Conservation (phyloP, 2,888 invertebrate species). For the Pheosia gnoma region DNA sequence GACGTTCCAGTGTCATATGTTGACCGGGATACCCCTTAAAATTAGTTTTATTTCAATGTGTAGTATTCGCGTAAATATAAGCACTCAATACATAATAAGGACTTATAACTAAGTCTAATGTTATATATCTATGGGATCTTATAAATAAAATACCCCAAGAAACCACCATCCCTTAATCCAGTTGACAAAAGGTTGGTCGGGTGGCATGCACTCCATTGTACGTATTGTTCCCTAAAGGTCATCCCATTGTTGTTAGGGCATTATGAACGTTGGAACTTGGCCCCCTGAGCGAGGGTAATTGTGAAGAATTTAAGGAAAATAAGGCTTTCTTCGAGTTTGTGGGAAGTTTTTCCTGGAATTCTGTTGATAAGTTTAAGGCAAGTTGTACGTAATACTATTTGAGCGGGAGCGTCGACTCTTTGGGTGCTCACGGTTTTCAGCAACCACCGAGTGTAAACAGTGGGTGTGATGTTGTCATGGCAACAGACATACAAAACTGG, state of each 20-base stretch:
- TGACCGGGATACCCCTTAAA: no score
- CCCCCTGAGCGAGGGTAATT: slow-evolving; percentile 23
- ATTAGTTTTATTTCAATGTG: no score
- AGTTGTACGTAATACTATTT: background rate
- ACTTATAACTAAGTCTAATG: no score
- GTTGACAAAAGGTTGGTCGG: slow-evolving; percentile 26
- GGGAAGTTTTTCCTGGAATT: background rate
- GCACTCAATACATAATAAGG: no score
- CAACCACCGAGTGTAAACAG: no score
- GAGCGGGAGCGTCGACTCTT: no score
- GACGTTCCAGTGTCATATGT: no score
- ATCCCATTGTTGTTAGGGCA: slow-evolving; percentile 40
- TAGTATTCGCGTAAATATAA: no score
- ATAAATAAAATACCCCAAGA: slow-evolving; percentile 20
- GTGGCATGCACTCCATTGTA: slow-evolving; percentile 41
- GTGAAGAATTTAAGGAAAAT: slow-evolving; percentile 13
- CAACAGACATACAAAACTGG: no score
- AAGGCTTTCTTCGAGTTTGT: background rate
- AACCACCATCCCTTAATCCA: slow-evolving; percentile 25
- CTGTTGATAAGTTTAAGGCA: background rate
- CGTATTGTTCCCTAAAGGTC: slow-evolving; percentile 40
- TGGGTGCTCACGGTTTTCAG: no score
- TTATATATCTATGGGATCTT: no score
- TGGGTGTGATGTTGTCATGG: no score
- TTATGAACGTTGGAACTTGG: slow-evolving; percentile 33